phyloP scores from a whole-genome alignment of 2,113 vertebrate species.

The Dendropsophus ebraccatus region DNA sequence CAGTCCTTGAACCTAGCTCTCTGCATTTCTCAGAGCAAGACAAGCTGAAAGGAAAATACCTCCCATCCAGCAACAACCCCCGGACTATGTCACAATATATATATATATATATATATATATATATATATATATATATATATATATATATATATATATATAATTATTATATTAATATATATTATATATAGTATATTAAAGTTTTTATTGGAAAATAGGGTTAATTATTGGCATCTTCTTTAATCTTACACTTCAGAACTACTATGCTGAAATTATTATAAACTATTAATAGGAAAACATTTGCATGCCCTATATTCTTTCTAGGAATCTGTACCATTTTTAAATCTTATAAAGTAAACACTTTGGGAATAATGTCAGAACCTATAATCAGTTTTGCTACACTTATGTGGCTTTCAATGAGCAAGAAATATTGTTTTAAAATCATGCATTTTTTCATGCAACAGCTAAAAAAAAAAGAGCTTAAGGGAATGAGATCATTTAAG shows the following conservation, averaged over 20 bases:
- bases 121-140: too few species aligned
- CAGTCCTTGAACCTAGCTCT: too few species aligned
- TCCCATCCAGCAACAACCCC: too few species aligned
- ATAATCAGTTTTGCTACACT: not conserved
- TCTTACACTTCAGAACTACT: too few species aligned
- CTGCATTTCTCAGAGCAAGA: too few species aligned
- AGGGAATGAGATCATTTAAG: not conserved
- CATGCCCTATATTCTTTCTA: not conserved
- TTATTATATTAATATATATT: too few species aligned
- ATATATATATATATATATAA: too few species aligned
- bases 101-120: too few species aligned
- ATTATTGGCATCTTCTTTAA: too few species aligned
- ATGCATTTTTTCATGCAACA: slow-evolving; percentile 16
- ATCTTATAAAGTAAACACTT: slow-evolving; percentile 5
- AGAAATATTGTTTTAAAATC: slow-evolving; percentile 16
- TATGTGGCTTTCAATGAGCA: slow-evolving; percentile 5
- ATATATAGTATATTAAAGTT: not conserved
- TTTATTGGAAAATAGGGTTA: too few species aligned
- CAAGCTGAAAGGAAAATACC: too few species aligned
- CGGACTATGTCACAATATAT: too few species aligned
- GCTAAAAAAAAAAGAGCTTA: not conserved
- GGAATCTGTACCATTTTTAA: not conserved
- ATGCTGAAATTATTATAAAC: not conserved
- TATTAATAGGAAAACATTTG: not conserved
- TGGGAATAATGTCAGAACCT: not conserved